A percentile compares a stretch with the other conserved stretches of the same genome.
Evolutionary conservation across 1,140 invertebrate genomes (phyloP).

Genomic region (Protaetia brevitarsis): DNA sequence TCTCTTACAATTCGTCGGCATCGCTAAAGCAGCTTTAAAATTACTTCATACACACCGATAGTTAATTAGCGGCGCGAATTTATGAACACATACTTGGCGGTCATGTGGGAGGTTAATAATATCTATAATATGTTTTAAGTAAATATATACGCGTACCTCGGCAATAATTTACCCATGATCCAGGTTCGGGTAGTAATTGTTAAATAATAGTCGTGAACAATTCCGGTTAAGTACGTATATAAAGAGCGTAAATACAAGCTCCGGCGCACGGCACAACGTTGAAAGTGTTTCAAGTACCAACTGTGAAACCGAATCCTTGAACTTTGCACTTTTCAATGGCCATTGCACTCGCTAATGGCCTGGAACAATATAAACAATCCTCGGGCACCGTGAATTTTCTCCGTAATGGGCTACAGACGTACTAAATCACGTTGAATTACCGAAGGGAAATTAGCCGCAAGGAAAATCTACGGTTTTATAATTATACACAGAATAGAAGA

Average conservation of each 20-base stretch:
- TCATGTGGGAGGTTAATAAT: no score
- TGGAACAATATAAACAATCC: slow-evolving; percentile 19
- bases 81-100: no score
- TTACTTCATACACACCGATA: no score
- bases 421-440: slow-evolving; percentile 3
- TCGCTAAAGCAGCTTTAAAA: not conserved
- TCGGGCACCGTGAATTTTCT: not conserved
- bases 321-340: slow-evolving; percentile 46
- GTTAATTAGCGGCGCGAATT: no score
- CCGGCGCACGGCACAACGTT: not conserved
- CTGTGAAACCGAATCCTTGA: slow-evolving; percentile 47
- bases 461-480: slow-evolving; percentile 6
- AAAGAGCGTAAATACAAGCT: not conserved
- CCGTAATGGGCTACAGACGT: not conserved
- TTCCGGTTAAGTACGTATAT: not conserved
- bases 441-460: not conserved
- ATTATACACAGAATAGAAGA: not conserved
- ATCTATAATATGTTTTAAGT: no score
- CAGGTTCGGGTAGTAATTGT: not conserved
- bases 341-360: slow-evolving; percentile 38
- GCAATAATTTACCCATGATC: no score
- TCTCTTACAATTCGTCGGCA: not conserved
- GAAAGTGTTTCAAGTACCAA: slow-evolving; percentile 15
- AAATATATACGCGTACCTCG: no score
- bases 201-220: not conserved